Conservation (phyloP, 2,797 vertebrate genomes). For the Heteromormyrus szaboi region DNA sequence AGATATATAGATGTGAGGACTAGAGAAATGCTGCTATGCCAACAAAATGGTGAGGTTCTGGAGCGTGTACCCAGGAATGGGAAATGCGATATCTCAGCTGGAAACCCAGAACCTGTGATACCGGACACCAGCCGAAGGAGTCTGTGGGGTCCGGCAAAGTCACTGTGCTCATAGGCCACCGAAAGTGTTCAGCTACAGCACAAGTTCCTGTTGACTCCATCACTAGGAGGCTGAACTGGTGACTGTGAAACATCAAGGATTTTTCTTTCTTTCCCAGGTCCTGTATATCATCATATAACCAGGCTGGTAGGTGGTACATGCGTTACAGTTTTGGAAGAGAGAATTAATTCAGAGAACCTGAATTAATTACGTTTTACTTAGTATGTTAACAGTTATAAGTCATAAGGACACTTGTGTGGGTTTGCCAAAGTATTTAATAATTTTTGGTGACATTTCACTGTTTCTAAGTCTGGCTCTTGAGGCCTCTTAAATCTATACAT, state of each 20-base stretch:
- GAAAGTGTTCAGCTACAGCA: background rate
- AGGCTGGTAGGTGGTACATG: background rate
- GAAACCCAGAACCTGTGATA: conserved; percentile 11
- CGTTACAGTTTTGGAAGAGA: background rate
- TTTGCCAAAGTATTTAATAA: background rate
- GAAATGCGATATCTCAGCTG: background rate
- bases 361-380: background rate
- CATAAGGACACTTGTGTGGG: background rate
- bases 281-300: background rate
- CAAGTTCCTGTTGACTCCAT: background rate
- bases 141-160: background rate
- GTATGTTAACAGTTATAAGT: background rate
- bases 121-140: background rate
- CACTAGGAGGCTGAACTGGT: background rate
- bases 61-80: background rate
- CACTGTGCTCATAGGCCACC: background rate
- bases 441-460: background rate
- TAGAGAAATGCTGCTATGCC: background rate
- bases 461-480: background rate
- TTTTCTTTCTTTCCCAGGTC: background rate
- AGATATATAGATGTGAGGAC: background rate
- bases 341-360: background rate
- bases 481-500: background rate
- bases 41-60: background rate
- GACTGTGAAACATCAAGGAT: background rate